phyloP scores from a whole-genome alignment of 1,140 invertebrate genomes.

The Probaryconus sp. region DNA sequence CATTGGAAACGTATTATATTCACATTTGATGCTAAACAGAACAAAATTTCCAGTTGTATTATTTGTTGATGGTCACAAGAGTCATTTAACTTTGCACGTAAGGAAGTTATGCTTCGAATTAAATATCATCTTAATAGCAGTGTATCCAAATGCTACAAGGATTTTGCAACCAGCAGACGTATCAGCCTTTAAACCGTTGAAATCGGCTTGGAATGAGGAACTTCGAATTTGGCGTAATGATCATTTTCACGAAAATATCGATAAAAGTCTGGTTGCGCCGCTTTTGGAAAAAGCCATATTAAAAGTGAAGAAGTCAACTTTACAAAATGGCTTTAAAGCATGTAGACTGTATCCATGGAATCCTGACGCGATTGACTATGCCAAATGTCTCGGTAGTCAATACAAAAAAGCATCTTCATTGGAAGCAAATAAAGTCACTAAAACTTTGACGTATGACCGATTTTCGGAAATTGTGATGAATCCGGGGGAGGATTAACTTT shows the following conservation, averaged over 20 bases:
- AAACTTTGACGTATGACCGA: too few relatives aligned
- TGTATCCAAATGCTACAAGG: conserved; percentile 63
- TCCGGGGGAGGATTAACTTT: too few relatives aligned
- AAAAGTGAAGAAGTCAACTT: conserved; percentile 58
- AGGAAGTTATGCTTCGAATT: conserved; percentile 13
- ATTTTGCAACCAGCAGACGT: conserved; percentile 64
- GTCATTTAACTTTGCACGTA: conserved; percentile 12
- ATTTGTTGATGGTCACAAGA: conserved; percentile 70
- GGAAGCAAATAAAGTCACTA: too few relatives aligned
- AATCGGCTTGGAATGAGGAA: too few relatives aligned
- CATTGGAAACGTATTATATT: conserved; percentile 67
- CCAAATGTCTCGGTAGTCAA: conserved; percentile 5
- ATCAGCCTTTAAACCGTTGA: conserved; percentile 60
- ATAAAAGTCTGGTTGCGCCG: too few relatives aligned
- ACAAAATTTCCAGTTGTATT: conserved; percentile 67
- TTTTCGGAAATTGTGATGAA: too few relatives aligned
- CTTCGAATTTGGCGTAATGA: too few relatives aligned
- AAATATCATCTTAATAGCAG: conserved; percentile 13
- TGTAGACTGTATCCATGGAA: background rate
- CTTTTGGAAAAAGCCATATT: too few relatives aligned
- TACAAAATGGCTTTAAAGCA: conserved; percentile 5
- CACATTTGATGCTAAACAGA: conserved; percentile 59
- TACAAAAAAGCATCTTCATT: too few relatives aligned
- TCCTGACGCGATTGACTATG: conserved; percentile 5
- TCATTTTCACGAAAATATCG: too few relatives aligned